Evolutionary conservation across 92 coral and sea anemone species (phyloP).

Genomic region (Epizoanthus stellaris): DNA sequence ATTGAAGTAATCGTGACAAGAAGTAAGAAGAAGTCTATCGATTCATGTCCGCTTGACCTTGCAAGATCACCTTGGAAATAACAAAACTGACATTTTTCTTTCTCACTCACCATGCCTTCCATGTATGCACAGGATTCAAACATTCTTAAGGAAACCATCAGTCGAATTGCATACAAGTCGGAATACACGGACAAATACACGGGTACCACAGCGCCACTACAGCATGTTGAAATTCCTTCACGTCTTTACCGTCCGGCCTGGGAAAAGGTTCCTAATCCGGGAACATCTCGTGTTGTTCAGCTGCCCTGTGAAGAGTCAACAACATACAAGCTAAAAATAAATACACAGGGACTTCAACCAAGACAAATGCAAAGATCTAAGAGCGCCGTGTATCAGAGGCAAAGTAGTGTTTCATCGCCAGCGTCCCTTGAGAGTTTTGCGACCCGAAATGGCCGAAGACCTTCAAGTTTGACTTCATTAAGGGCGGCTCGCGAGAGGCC

Average conservation of each 20-base stretch:
- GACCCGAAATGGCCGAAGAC: constrained; percentile 18
- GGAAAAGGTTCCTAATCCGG: constrained; percentile 67
- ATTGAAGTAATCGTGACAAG: background rate
- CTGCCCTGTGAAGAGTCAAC: constrained; percentile 46
- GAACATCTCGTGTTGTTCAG: constrained; percentile 71
- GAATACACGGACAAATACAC: constrained; percentile 75
- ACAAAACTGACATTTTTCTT: background rate
- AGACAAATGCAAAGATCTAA: constrained; percentile 25
- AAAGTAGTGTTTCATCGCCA: background rate
- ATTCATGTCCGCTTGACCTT: background rate
- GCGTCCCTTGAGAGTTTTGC: constrained; percentile 25
- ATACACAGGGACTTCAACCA: constrained; percentile 82
- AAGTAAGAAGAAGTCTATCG: background rate
- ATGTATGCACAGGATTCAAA: constrained; percentile 57
- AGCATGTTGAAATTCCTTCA: constrained; percentile 63
- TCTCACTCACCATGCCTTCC: constrained; percentile 43
- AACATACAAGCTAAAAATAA: constrained; percentile 41
- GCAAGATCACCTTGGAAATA: background rate
- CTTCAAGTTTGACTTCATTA: constrained; percentile 54
- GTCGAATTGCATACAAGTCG: constrained; percentile 70
- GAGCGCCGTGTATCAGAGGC: constrained; percentile 35
- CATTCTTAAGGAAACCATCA: constrained; percentile 71
- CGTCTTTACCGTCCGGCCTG: constrained; percentile 71
- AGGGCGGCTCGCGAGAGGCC: constrained; percentile 53
- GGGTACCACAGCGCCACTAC: constrained; percentile 69